phyloP scores from a whole-genome alignment of 2,113 vertebrate genomes.

The Hydrochoerus hydrochaeris region DNA sequence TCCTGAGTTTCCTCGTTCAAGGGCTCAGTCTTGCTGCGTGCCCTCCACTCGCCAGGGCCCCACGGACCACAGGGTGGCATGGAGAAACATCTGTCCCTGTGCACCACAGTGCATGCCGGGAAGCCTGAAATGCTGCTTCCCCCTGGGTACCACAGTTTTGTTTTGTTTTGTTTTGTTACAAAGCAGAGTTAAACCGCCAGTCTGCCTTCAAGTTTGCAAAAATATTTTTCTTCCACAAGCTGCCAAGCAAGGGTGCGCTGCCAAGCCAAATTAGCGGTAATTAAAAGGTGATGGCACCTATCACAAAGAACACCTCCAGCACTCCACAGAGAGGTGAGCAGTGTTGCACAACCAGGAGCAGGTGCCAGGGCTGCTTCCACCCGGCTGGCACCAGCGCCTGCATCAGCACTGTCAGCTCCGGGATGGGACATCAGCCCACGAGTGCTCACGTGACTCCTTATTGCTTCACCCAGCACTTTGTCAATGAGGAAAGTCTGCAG shows the following conservation, averaged over 20 bases:
- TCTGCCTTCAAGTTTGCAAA: slow-evolving; percentile 19
- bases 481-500: background rate
- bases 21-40: fast-evolving
- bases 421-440: background rate
- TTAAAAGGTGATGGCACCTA: background rate
- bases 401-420: background rate
- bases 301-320: background rate
- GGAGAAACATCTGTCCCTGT: background rate
- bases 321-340: fast-evolving
- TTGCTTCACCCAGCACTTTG: slow-evolving; percentile 41
- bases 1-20: background rate
- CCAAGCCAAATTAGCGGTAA: background rate
- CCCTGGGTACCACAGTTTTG: background rate
- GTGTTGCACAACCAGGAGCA: background rate
- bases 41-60: background rate
- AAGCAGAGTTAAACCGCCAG: background rate
- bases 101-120: background rate
- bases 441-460: background rate
- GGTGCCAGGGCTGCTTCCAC: background rate
- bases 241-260: slow-evolving; percentile 15
- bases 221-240: background rate
- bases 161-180: background rate
- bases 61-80: fast-evolving
- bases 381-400: background rate
- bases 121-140: background rate